Percentiles rank a stretch among this genome's conserved stretches.
Evolutionary conservation across 2,797 vertebrate genomes (phyloP).

Genomic region (Ibycter americanus): DNA sequence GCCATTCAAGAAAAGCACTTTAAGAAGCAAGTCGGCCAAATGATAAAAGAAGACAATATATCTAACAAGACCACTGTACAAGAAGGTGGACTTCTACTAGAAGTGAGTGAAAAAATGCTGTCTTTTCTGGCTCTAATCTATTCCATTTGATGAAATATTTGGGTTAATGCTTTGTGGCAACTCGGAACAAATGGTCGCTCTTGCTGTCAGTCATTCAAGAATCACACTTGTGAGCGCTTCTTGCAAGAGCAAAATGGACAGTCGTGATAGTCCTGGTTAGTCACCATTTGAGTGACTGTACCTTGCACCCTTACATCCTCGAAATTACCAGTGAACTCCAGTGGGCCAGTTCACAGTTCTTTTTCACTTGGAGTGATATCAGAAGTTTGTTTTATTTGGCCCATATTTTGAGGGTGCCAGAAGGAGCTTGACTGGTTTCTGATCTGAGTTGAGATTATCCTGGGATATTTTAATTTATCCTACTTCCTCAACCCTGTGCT

Average conservation of each 20-base stretch:
- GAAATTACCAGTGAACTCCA: background rate
- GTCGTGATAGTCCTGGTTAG: accelerated
- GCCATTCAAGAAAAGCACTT: conserved; percentile 82
- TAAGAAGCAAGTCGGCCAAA: conserved; percentile 62
- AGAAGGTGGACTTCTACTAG: conserved; percentile 84
- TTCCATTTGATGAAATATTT: background rate
- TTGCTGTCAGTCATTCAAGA: background rate
- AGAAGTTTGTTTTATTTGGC: background rate
- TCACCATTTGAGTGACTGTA: background rate
- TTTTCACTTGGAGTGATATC: background rate
- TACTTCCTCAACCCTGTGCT: background rate
- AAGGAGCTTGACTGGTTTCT: background rate
- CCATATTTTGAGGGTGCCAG: background rate
- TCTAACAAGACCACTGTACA: conserved; percentile 61
- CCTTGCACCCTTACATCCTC: background rate
- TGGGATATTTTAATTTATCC: background rate
- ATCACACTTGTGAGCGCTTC: accelerated
- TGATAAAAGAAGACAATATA: conserved; percentile 56
- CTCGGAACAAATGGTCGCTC: background rate
- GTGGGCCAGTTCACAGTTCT: background rate
- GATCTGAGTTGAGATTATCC: background rate
- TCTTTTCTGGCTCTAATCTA: background rate
- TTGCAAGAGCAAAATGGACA: background rate
- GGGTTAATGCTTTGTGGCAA: background rate
- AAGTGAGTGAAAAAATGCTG: conserved; percentile 75